A percentile compares a stretch with the other conserved stretches of the same genome.
These are phyloP conservation scores for Diglossa cyanea DNA, from an alignment of 2,797 vertebrate genomes.

Conservation along the genomic window DNA sequence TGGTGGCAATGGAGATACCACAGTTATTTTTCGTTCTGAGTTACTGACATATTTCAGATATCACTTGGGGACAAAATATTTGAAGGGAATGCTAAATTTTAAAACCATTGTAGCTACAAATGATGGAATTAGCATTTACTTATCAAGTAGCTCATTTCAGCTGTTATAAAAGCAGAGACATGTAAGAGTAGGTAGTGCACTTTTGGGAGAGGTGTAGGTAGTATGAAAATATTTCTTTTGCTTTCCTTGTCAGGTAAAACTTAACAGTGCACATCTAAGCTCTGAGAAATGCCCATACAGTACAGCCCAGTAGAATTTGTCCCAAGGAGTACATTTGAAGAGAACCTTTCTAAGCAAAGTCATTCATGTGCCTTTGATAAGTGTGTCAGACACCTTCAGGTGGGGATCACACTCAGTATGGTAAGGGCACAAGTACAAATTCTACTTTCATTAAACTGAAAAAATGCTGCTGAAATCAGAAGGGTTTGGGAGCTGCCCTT, in stretches of 20 bases:
- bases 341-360: not conserved
- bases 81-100: not conserved
- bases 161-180: not conserved
- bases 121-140: not conserved
- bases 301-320: not conserved
- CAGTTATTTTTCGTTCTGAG: conserved; percentile 36
- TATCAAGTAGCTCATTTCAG: not conserved
- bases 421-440: not conserved
- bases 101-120: not conserved
- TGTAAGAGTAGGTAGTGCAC: not conserved
- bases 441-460: not conserved
- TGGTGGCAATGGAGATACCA: not conserved
- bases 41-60: conserved; percentile 21
- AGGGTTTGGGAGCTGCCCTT: conserved; percentile 29
- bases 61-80: not conserved
- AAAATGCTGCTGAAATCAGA: not conserved
- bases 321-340: not conserved
- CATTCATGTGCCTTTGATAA: not conserved
- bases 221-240: not conserved
- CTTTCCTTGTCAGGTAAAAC: conserved; percentile 15
- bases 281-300: not conserved
- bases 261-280: not conserved
- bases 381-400: not conserved
- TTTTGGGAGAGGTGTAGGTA: not conserved
- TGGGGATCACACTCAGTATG: not conserved